These are phyloP conservation scores for Sebastes baramenuke DNA, from an alignment of 2,797 vertebrate genomes.

Conservation along the genomic window DNA sequence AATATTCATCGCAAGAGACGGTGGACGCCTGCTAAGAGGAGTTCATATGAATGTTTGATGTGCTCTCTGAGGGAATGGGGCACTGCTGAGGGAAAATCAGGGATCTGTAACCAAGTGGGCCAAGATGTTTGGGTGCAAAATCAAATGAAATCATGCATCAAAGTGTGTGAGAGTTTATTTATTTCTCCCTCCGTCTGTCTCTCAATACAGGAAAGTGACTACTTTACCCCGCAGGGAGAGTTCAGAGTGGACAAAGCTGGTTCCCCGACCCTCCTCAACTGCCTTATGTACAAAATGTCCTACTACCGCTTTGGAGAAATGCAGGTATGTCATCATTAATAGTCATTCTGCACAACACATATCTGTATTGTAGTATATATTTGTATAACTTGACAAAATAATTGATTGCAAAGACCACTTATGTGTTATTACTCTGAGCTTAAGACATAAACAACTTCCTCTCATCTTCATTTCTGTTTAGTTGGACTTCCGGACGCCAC, in stretches of 20 bases:
- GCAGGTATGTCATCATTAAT: slow-evolving; percentile 83
- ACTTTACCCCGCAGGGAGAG: slow-evolving; percentile 97
- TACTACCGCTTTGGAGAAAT: slow-evolving; percentile 99
- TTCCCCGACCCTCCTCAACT: slow-evolving; percentile 94
- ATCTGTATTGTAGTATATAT: neutral
- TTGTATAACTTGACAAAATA: neutral
- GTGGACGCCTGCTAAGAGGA: neutral
- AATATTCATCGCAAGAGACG: neutral
- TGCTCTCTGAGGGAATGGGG: neutral
- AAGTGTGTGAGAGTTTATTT: neutral
- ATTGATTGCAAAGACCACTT: neutral
- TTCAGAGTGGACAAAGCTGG: slow-evolving; percentile 97
- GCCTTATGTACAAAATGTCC: slow-evolving; percentile 99
- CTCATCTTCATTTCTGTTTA: slow-evolving; percentile 46
- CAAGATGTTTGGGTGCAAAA: neutral
- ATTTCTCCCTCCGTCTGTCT: neutral
- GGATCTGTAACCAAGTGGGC: neutral
- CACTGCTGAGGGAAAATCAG: neutral
- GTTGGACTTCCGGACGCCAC: slow-evolving; percentile 98
- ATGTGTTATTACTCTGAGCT: too few relatives aligned
- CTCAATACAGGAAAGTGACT: slow-evolving; percentile 91
- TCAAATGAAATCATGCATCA: slow-evolving; percentile 10
- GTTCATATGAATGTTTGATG: slow-evolving; percentile 3
- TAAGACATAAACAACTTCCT: neutral
- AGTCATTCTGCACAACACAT: neutral